These are phyloP conservation scores for Aphis craccivora DNA, from an alignment of 1,140 invertebrate genomes.

Conservation along the genomic window DNA sequence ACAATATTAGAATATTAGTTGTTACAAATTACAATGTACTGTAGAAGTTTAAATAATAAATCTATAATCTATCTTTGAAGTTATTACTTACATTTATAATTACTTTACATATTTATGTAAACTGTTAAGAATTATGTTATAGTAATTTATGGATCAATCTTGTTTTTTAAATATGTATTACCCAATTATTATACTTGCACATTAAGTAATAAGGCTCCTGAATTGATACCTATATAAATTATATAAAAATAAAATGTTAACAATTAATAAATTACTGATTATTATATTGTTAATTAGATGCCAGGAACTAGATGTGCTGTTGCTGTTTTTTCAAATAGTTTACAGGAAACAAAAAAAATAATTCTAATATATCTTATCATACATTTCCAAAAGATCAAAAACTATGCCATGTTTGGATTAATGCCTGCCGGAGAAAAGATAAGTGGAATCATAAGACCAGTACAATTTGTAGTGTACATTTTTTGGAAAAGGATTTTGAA, in stretches of 20 bases:
- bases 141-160: conserved; percentile 19
- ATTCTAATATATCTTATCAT: background rate
- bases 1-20: no score
- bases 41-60: background rate
- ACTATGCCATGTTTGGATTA: background rate
- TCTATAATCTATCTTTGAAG: conserved; percentile 18
- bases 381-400: background rate
- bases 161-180: background rate
- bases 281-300: background rate
- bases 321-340: background rate
- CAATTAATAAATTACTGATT: conserved; percentile 1
- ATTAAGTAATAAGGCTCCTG: no score
- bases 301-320: background rate
- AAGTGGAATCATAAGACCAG: background rate
- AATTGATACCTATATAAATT: background rate
- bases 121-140: background rate
- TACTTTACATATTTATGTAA: background rate
- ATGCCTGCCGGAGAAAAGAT: background rate
- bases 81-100: conserved; percentile 6
- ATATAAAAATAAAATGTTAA: background rate
- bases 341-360: background rate
- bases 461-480: background rate
- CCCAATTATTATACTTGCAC: no score
- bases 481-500: background rate
- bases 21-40: conserved; percentile 12